Conservation (phyloP, 2,888 invertebrate genomes). For the Protophormia terraenovae region DNA sequence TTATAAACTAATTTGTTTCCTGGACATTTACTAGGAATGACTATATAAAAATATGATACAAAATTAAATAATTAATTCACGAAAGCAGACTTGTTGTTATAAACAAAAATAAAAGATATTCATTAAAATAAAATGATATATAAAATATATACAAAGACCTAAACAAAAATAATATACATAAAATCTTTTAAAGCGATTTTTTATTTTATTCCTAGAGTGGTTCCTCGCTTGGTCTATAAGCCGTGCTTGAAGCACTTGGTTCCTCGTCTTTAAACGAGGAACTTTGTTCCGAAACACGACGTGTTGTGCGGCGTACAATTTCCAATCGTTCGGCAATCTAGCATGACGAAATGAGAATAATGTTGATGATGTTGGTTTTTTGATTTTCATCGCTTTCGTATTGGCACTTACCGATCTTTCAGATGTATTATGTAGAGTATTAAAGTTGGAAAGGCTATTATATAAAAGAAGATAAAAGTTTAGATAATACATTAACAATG, state of each 20-base stretch:
- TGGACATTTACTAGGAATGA: not conserved
- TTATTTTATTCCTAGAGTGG: not conserved
- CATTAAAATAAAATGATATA: not conserved
- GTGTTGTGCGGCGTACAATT: conserved; percentile 69
- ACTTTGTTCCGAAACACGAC: conserved; percentile 71
- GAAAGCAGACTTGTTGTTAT: not conserved
- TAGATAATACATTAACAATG: too few species aligned
- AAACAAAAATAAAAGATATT: not conserved
- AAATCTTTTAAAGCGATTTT: not conserved
- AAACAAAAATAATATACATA: not conserved
- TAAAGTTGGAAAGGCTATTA: conserved; percentile 44
- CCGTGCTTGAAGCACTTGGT: conserved; percentile 10
- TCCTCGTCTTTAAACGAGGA: conserved; percentile 57
- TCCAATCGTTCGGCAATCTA: conserved; percentile 73
- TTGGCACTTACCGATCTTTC: conserved; percentile 70
- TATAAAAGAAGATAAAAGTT: not conserved
- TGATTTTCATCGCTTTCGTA: conserved; percentile 9
- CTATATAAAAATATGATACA: too few species aligned
- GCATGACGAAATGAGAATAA: conserved; percentile 33
- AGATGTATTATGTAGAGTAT: conserved; percentile 22
- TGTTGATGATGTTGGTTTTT: not conserved
- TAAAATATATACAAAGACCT: not conserved
- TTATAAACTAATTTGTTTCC: not conserved
- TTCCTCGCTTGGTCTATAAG: conserved; percentile 8
- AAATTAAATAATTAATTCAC: not conserved